These are phyloP conservation scores for Loris lydekkerianus DNA, from an alignment of 2,797 vertebrate species.

Conservation along the genomic window DNA sequence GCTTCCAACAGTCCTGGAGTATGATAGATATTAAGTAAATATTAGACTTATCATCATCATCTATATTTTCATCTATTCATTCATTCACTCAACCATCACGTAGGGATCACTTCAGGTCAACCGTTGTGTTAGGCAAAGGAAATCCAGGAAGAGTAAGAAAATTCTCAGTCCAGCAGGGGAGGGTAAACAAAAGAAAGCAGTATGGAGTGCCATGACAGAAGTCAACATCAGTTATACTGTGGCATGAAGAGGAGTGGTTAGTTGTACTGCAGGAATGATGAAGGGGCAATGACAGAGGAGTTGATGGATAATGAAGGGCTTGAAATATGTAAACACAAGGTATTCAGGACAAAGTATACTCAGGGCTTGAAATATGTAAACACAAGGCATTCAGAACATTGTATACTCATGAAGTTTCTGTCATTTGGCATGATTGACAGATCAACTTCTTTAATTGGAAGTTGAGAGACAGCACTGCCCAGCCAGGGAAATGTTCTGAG, in stretches of 20 bases:
- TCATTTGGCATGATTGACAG: constrained; percentile 67
- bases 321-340: neutral
- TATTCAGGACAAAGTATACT: neutral
- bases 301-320: neutral
- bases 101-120: neutral
- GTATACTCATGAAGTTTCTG: neutral
- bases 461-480: constrained; percentile 11
- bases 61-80: constrained; percentile 12
- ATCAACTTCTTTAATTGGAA: constrained; percentile 73
- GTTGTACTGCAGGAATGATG: neutral
- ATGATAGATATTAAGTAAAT: neutral
- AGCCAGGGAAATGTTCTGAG: constrained; percentile 31
- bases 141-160: constrained; percentile 23
- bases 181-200: neutral
- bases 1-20: neutral
- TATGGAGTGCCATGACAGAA: neutral
- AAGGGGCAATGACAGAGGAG: neutral
- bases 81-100: neutral
- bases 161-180: neutral
- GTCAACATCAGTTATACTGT: neutral
- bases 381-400: neutral
- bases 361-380: neutral
- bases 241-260: neutral
- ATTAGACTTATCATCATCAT: neutral
- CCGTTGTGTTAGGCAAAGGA: constrained; percentile 35